Conservation (phyloP, 2,797 vertebrate species). For the Melanotaenia boesemani region DNA sequence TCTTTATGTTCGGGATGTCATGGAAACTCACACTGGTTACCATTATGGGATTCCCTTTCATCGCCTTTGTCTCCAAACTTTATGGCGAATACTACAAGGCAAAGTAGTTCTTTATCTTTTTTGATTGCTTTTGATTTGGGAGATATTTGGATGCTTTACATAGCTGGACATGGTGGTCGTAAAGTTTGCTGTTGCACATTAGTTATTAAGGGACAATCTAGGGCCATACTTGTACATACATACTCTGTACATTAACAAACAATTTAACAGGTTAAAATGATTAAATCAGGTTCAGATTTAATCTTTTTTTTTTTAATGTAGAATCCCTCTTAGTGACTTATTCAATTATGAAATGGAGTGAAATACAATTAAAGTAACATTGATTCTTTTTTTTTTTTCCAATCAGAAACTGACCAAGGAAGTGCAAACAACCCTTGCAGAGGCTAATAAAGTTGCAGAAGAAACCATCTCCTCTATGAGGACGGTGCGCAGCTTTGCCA, state of each 20-base stretch:
- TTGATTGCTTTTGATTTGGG: background rate
- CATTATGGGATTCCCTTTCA: conserved; percentile 95
- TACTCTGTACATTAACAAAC: too few relatives aligned
- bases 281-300: too few relatives aligned
- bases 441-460: conserved; percentile 94
- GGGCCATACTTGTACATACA: too few relatives aligned
- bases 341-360: background rate
- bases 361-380: background rate
- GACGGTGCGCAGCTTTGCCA: conserved; percentile 96
- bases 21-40: conserved; percentile 94
- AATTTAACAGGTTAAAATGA: too few relatives aligned
- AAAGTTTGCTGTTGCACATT: background rate
- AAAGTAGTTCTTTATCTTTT: background rate
- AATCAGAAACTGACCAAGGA: conserved; percentile 91
- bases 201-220: background rate
- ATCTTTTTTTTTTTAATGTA: background rate
- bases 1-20: conserved; percentile 95
- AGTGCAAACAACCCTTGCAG: conserved; percentile 91
- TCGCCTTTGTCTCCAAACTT: conserved; percentile 88
- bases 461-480: conserved; percentile 95
- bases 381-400: background rate
- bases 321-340: background rate
- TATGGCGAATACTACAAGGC: conserved; percentile 97
- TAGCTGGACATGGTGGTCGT: too few relatives aligned
- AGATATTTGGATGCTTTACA: background rate